A percentile compares a stretch with the other conserved stretches of the same genome.
These are phyloP conservation scores for Euzophera pinguis DNA, from an alignment of 2,888 invertebrate genomes.

Conservation along the genomic window DNA sequence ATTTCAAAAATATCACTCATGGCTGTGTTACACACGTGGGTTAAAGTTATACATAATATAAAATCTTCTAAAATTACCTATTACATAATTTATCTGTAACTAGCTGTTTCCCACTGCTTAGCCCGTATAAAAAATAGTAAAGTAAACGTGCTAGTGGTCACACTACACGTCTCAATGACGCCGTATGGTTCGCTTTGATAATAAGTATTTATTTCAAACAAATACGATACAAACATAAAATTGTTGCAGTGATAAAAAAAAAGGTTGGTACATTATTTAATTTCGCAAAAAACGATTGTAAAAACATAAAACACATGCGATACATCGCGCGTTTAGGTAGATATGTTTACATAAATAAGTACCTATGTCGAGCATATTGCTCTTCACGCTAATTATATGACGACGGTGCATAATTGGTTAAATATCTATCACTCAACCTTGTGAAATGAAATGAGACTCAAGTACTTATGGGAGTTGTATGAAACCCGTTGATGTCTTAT, in stretches of 20 bases:
- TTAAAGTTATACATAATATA: too few species aligned
- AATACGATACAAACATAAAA: too few species aligned
- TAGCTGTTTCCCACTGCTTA: too few species aligned
- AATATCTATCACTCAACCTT: constrained; percentile 41
- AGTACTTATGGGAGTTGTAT: constrained; percentile 31
- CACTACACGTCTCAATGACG: too few species aligned
- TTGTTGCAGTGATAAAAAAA: neutral
- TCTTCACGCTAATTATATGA: constrained; percentile 46
- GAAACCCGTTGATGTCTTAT: constrained; percentile 65
- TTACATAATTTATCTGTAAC: too few species aligned
- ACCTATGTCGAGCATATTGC: constrained; percentile 14
- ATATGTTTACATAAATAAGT: constrained; percentile 13
- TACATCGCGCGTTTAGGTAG: constrained; percentile 5
- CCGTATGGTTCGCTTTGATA: too few species aligned
- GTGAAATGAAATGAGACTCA: constrained; percentile 41
- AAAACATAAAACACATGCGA: neutral
- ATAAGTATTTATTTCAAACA: too few species aligned
- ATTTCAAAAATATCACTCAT: too few species aligned
- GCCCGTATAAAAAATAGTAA: too few species aligned
- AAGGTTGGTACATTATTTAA: neutral
- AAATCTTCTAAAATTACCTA: too few species aligned
- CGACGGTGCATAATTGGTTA: constrained; percentile 42
- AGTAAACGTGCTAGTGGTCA: too few species aligned
- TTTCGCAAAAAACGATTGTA: neutral
- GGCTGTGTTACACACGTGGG: too few species aligned